Percentiles rank a stretch among this genome's conserved stretches.
These are phyloP conservation scores for Odontophorus gujanensis DNA, from an alignment of 2,113 vertebrate genomes.

Conservation along the genomic window DNA sequence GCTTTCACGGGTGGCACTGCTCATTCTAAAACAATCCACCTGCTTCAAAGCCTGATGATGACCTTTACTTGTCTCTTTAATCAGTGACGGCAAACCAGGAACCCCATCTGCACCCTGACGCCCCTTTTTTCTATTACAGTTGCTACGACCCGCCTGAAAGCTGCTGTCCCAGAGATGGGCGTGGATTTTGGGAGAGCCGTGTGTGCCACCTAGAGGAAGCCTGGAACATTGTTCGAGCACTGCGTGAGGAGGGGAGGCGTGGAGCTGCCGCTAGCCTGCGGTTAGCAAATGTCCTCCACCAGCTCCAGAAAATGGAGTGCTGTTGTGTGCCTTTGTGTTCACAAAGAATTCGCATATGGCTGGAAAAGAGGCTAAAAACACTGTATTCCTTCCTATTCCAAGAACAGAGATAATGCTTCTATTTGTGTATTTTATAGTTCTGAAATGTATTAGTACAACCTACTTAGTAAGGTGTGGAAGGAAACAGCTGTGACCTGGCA, in stretches of 20 bases:
- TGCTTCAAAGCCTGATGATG: background rate
- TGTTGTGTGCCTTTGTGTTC: background rate
- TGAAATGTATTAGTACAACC: background rate
- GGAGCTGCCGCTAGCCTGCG: too few species aligned
- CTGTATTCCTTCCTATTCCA: background rate
- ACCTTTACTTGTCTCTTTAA: background rate
- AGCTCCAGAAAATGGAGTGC: background rate
- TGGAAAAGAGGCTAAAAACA: background rate
- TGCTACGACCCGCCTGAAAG: background rate
- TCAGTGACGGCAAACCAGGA: fast-evolving
- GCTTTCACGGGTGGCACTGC: fast-evolving
- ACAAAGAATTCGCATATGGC: background rate
- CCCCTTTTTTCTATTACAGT: background rate
- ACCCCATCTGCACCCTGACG: too few species aligned
- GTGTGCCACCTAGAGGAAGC: conserved; percentile 49
- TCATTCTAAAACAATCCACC: background rate
- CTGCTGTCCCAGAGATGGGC: fast-evolving
- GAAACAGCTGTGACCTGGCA: background rate
- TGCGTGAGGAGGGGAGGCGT: background rate
- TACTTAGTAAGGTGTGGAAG: background rate
- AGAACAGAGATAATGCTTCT: background rate
- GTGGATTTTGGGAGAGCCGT: background rate
- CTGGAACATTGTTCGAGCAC: background rate
- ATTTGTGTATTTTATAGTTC: background rate
- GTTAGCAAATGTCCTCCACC: background rate